phyloP scores from a whole-genome alignment of 1,140 invertebrate genomes.

The Apis dorsata region DNA sequence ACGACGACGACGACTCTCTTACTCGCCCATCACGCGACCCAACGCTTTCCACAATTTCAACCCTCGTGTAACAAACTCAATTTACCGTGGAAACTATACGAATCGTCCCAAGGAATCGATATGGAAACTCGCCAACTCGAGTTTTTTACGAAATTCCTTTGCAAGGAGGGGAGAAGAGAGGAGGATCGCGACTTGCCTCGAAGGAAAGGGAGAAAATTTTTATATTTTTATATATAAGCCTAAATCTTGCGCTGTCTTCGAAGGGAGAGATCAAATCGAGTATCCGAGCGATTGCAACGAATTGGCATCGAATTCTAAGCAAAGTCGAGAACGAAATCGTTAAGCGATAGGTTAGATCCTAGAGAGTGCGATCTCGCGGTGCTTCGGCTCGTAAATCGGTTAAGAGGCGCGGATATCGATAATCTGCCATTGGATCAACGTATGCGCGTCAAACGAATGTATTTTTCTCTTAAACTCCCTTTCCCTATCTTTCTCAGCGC shows the following conservation, averaged over 20 bases:
- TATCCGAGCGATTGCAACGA: slow-evolving; percentile 43
- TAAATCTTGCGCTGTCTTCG: no score
- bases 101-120: background rate
- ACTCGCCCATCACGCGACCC: background rate
- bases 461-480: background rate
- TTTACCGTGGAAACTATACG: background rate
- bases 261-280: slow-evolving; percentile 15
- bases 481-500: slow-evolving; percentile 16
- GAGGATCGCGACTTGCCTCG: no score
- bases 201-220: no score
- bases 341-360: slow-evolving; percentile 52
- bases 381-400: slow-evolving; percentile 64
- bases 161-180: no score
- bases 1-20: slow-evolving; percentile 7
- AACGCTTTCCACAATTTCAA: background rate
- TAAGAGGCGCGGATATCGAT: slow-evolving; percentile 61
- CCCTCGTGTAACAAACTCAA: slow-evolving; percentile 5
- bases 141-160: slow-evolving; percentile 1
- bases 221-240: no score
- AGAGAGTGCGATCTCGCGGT: slow-evolving; percentile 48
- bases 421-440: slow-evolving; percentile 57
- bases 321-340: slow-evolving; percentile 64
- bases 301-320: slow-evolving; percentile 52
- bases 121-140: background rate
- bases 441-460: background rate